A percentile compares a stretch with the other conserved stretches of the same genome.
phyloP scores from a whole-genome alignment of 2,888 invertebrate genomes.

The Dryadula phaetusa region DNA sequence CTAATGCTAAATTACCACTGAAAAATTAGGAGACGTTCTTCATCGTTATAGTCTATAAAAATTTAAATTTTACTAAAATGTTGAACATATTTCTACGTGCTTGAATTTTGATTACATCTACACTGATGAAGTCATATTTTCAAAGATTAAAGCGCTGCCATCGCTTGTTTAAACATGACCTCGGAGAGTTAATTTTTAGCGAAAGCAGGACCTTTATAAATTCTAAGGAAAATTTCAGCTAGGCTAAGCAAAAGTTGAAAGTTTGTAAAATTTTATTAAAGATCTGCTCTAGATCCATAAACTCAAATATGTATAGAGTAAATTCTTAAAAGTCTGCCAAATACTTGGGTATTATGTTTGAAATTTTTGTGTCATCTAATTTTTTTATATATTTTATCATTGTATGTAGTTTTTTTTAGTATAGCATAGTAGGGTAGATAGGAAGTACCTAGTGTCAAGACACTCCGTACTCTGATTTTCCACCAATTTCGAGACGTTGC shows the following conservation, averaged over 20 bases:
- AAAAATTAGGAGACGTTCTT: not conserved
- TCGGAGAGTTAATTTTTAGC: constrained; percentile 33
- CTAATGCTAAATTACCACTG: not conserved
- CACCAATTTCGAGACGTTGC: no score
- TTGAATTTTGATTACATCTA: constrained; percentile 4
- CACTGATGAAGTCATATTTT: constrained; percentile 30
- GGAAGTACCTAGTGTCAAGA: no score
- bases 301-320: constrained; percentile 12
- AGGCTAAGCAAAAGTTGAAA: constrained; percentile 26
- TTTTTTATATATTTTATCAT: no score
- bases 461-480: no score
- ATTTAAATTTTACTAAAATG: not conserved
- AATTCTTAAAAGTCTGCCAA: constrained; percentile 8
- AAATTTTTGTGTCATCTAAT: no score
- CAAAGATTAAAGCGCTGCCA: constrained; percentile 27
- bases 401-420: no score
- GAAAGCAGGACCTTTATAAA: constrained; percentile 30
- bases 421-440: no score
- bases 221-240: constrained; percentile 29
- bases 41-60: not conserved
- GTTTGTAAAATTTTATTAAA: constrained; percentile 34
- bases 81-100: not conserved
- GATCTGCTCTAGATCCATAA: constrained; percentile 25
- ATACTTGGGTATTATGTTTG: not conserved
- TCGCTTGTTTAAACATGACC: constrained; percentile 33